Base-by-base conservation (phyloP, 92 coral and sea anemone genomes). In the Parazoanthus darwini region DNA sequence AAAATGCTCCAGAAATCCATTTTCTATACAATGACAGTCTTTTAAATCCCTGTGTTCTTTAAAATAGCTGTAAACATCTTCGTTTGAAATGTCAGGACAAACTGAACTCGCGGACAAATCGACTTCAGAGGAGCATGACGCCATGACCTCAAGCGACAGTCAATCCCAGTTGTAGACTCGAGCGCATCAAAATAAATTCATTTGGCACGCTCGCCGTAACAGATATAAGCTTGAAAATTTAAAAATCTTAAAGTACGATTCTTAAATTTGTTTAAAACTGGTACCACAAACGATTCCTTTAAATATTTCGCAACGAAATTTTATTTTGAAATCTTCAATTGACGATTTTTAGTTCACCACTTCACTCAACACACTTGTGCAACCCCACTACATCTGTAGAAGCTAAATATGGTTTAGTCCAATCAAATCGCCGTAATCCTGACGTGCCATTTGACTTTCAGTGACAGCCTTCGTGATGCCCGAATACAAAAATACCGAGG, bases 1-100 rank as follows among this genome's bases (percentile, higher is more conserved):
- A 79, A 26, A 46, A 79, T 79, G 82, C 67, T 79, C 82, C 82
- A 79, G 82, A 79, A 79, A 79, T 79, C 66, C 82, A 79, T 79
- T 79, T 39, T 79, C 66, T 79, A 79, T 79, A 50, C 82, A 68
- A 68, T 79, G 82, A 77, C 56, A 77, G 80, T 42, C 80, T 15
- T 77, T 77, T 77, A 38, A 77, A 77, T 77, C 80, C 80, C 80
- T 50, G 82, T 50, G 67, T 79, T 48, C 67, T 79, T 79, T 79
- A 48, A 79, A 79, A 29, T 29, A 29, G 33, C 33, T 29, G 33
- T 29, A 29, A 29, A 29, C 33, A 29, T 29, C 33, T 29, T 29
- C 33, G 33, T 29, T 29, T 29, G 33, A 29, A 29, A 29, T 29
- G 33, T 29, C 33, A 29, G 33, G 33, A 29, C 33, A 29, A 29